These are phyloP conservation scores for Sialis fuliginosa DNA, from an alignment of 2,888 invertebrate species.

Conservation along the genomic window DNA sequence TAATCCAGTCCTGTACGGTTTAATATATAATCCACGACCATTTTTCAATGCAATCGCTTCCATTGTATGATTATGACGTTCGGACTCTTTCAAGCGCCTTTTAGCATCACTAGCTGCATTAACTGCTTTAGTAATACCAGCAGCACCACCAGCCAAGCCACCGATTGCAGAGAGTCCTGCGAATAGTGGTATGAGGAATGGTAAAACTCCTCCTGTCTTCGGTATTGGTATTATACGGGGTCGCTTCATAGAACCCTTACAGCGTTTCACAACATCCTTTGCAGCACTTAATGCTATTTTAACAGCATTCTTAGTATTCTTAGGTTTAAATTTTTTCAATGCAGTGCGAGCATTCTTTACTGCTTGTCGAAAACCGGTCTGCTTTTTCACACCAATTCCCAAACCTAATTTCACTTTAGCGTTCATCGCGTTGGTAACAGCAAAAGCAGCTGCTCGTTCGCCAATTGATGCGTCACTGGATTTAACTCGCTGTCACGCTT, in stretches of 20 bases:
- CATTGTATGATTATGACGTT: conserved; percentile 15
- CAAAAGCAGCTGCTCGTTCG: background rate
- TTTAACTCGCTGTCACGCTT: background rate
- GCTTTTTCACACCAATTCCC: background rate
- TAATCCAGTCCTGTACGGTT: conserved; percentile 10
- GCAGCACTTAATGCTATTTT: background rate
- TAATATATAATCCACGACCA: conserved; percentile 10
- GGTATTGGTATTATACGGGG: conserved; percentile 9
- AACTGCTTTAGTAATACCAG: conserved; percentile 13
- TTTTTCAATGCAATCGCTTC: conserved; percentile 14
- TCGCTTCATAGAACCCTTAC: background rate
- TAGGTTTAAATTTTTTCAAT: background rate
- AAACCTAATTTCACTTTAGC: conserved; percentile 1
- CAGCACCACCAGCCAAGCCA: conserved; percentile 12
- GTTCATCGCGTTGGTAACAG: background rate
- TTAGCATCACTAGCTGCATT: conserved; percentile 12
- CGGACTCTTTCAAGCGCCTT: conserved; percentile 11
- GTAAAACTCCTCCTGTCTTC: conserved; percentile 13
- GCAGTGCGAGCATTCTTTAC: background rate
- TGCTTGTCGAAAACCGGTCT: too few species aligned
- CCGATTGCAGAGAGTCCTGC: conserved; percentile 13
- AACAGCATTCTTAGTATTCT: background rate
- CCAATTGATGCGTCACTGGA: background rate
- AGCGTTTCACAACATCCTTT: background rate
- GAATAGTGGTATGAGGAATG: conserved; percentile 13